phyloP scores from a whole-genome alignment of 2,888 invertebrate species.

The Linhomoeus sp. region DNA sequence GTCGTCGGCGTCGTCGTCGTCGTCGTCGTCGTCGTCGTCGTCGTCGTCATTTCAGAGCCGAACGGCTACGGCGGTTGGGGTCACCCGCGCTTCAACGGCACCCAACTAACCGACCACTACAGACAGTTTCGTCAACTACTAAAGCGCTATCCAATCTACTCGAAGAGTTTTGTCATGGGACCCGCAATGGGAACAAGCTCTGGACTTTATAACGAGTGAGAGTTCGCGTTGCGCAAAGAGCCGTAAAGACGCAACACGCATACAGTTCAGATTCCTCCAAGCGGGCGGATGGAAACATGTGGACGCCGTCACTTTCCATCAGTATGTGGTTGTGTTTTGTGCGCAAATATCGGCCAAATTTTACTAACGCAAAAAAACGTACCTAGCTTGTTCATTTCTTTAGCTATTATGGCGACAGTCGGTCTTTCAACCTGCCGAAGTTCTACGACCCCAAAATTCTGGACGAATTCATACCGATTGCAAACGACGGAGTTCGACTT shows the following conservation, averaged over 20 bases:
- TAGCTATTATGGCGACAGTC: slow-evolving; percentile 3
- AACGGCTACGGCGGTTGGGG: background rate
- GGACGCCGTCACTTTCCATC: slow-evolving; percentile 3
- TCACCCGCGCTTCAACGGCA: background rate
- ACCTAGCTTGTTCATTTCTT: too few relatives aligned
- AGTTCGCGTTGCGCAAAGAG: background rate
- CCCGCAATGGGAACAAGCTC: slow-evolving; percentile 1
- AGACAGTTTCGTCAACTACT: background rate
- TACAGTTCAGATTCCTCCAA: slow-evolving; percentile 1
- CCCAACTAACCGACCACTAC: background rate
- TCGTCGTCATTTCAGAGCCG: too few relatives aligned
- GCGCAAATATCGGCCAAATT: too few relatives aligned
- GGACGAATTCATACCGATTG: background rate
- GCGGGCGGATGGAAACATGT: background rate
- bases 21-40: too few relatives aligned
- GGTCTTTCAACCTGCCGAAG: background rate
- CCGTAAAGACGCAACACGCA: too few relatives aligned
- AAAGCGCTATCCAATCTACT: background rate
- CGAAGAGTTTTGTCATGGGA: background rate
- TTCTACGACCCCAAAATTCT: background rate
- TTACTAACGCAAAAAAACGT: too few relatives aligned
- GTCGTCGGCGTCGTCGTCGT: too few relatives aligned
- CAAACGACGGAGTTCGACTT: background rate
- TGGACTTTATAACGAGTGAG: background rate
- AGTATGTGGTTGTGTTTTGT: too few relatives aligned